Base-by-base conservation (phyloP, 2,888 invertebrate genomes). In the Chrysomela aeneicollis region DNA sequence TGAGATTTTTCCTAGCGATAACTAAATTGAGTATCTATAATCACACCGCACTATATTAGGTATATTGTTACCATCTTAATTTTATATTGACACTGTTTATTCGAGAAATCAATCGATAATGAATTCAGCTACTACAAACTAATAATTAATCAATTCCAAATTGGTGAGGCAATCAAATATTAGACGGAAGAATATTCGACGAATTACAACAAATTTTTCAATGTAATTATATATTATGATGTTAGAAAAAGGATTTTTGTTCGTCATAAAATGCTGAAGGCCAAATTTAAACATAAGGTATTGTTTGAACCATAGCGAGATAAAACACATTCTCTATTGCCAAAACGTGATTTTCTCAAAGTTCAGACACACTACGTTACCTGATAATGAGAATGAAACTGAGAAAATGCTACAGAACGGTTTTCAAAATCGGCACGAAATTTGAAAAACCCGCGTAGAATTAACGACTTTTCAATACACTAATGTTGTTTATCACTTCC, bases 311-410 rank as follows among this genome's bases (percentile, higher is more conserved):
- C 26, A 30, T 26, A 30, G n/a, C 47, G 46, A 18, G 57, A 57
- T 57, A 57, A 57, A 57, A 46, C 57, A 57, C 57, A 57, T 21
- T 47, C 46, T 46, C 1, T 12, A 37, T 57, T 57, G 18, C 17
- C 17, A 17, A 46, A 57, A 57, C 57, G 57, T 57, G 57, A 19
- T 37, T 19, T 2, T 0, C 15, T 19, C n/a, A 21, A n/a, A 47
- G 21, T 42, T n/a, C n/a, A 55, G 2, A 21, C 26, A 46, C 9
- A 10, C 4, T 42, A 42, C 42, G n/a, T 6, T 15, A 4, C 15
- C 15, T 42, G 42, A 42, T 42, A 42, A 42, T n/a, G 15, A 42
- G 12, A 55, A 46, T 22, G 21, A n/a, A 17, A 26, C 12, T n/a
- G 22, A 47, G 46, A 57, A 57, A 42, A 46, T 46, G 32, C 22